Base-by-base conservation (phyloP, 2,888 invertebrate species). In the Oscheius sp. region DNA sequence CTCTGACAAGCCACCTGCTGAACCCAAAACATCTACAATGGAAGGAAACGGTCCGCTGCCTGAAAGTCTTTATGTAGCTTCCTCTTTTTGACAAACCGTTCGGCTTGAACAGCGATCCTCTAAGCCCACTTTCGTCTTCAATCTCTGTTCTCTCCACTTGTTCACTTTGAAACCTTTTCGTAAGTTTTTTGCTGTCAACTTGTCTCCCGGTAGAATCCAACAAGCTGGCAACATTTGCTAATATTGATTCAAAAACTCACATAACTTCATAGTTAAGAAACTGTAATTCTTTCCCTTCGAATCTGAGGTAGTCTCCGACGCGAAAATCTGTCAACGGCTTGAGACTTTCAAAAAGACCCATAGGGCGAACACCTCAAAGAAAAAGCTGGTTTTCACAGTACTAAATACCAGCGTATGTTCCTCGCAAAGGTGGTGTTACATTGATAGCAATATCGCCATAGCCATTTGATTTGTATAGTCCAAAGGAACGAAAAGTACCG, bases 1-100 rank as follows among this genome's bases (percentile, higher is more conserved):
- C 66, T 81, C 81, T 37, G 76, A 77, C 11, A 81, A 57, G 0
- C 79, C 79, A 5, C 81, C 81, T 5, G 79, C 81, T 33, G 81
- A 79, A 2, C 81, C 81, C 2, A 77, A 75, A 5, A 81, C 11
- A 59, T 81, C 81, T 29, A 81, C 65, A 21, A 81, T 73, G 2
- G 48, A 55, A 9, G 81, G 81, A 51, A 79, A 81, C 3, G 81
- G 81, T n/a, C 81, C 79, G n/a, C 71, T 68, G 1, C 74, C 59
- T 73, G 21, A 21, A 47, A 21, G 5, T 13, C 4, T 58, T 57
- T n/a, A 29, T 11, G 32, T 9, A n/a, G 32, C 21, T 21, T 21
- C 0, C 21, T 21, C 21, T 21, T 50, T 29, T 11, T 29, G 58
- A 9, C 13, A 13, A 10, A 65, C 78, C 78, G 35, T 75, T 76